Base-by-base conservation (phyloP, 2,113 vertebrate genomes). In the Shinisaurus crocodilurus region DNA sequence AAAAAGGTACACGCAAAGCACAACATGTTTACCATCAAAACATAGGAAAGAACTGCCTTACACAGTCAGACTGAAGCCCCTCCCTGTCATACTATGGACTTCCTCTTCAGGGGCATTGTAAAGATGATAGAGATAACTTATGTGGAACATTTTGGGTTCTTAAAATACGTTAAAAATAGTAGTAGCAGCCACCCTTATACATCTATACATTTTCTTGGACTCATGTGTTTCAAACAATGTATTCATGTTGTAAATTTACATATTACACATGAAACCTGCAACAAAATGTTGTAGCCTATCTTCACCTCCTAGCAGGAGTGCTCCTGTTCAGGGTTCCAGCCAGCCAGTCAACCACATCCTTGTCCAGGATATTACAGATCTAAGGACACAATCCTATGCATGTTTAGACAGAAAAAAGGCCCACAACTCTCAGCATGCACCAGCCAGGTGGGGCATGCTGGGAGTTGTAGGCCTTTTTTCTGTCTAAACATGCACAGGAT, bases 161-260 rank as follows among this genome's bases (percentile, higher is more conserved):
- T 43, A 43, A 76, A 34, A 37, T 74, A 32, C 67, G 37, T 34
- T 72, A 74, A 74, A 74, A 12, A 40, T 43, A 13, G 1, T 43
- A 32, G 3, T 43, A 40, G 4, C 18, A 48, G 27, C 23, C 29
- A 85, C 45, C 63, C 45, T 34, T 85, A 5, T 20, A 85, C 34
- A 15, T 34, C 23, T 60, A 57, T 82, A 82, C n/a, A 50, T n/a
- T 57, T 57, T 34, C 50, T 54, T 54, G 6, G 50, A 54, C 10
- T 81, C 54, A 43, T 50, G 48, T 32, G 54, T 81, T 81, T 81
- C 54, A 37, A 88, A 79, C 50, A 86, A 1, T 23, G n/a, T 20
- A 75, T 54, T 87, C 23, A 95, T 94, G 93, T 94, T 94, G 94
- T 92, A 96, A 82, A 32, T 54, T n/a, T 72, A 34, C 32, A 32